Base-by-base conservation (phyloP, 2,888 invertebrate species). In the Phlogophora meticulosa region DNA sequence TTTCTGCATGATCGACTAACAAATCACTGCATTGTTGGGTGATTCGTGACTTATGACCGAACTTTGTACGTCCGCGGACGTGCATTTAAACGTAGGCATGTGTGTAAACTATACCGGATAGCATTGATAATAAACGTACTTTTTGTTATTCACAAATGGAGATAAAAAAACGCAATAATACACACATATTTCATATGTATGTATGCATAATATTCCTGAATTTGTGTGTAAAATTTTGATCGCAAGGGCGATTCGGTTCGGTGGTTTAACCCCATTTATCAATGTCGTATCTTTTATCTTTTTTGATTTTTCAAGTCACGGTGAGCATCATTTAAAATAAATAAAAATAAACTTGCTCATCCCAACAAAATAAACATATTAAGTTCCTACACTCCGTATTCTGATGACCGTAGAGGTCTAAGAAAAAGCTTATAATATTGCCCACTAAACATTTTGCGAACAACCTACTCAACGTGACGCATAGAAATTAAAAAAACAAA, bases 91-190 rank as follows among this genome's bases (percentile, higher is more conserved):
- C 15, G 38, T 56, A 24, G 22, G 20, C n/a, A 46, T 34, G 24
- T 46, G 32, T 49, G 49, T 7, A 38, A 38, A 53, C 45, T 56
- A 38, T 28, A 67, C n/a, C 42, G 28, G 34, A 74, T 51, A 51
- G 34, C 40, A 32, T 24, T 55, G 75, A 60, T 56, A 72, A 56
- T 36, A 49, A 59, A 55, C 20, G 20, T 55, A 55, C 40, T 51
- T 28, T 63, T 51, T 42, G 59, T 59, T 48, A 43, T 65, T 68
- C 15, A 51, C 2, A 51, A 43, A 56, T 40, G n/a, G 38, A 17
- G 24, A 15, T 11, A n/a, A 36, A 24, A n/a, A 13, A 24, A 36
- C 13, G 28, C 20, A 64, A 55, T 58, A 42, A 22, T 20, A 42
- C 49, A 45, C n/a, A 34, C 72, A 34, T 42, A 58, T 68, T 52